A percentile compares a stretch with the other conserved stretches of the same genome.
These are phyloP conservation scores for Vulpes vulpes DNA, from an alignment of 2,113 vertebrate genomes.

Conservation along the genomic window DNA sequence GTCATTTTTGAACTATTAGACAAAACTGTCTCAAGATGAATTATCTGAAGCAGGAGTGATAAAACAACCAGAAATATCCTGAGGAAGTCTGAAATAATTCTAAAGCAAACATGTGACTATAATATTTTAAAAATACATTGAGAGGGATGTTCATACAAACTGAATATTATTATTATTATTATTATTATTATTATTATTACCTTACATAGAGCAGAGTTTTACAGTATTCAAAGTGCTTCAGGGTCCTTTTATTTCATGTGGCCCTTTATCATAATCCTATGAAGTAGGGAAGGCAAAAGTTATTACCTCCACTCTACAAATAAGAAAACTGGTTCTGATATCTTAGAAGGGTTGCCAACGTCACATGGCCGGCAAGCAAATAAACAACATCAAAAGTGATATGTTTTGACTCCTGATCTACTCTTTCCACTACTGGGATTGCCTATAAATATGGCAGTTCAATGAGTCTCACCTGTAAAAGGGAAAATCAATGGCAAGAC, in stretches of 20 bases:
- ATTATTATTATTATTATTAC: not conserved
- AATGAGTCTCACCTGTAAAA: not conserved
- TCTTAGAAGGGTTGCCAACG: not conserved
- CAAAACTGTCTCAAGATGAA: not conserved
- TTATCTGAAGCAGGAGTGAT: not conserved
- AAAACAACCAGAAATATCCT: not conserved
- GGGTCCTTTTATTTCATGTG: not conserved
- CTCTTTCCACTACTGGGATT: not conserved
- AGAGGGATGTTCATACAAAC: not conserved
- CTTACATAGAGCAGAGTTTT: not conserved
- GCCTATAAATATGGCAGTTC: not conserved
- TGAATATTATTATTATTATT: not conserved
- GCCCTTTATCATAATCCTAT: not conserved
- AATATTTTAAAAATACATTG: not conserved
- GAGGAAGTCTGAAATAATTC: not conserved
- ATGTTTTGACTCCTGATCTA: not conserved
- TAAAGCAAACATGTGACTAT: not conserved
- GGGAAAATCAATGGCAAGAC: slow-evolving; percentile 1
- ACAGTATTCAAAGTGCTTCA: not conserved
- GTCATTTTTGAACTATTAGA: not conserved
- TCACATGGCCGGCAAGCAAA: not conserved
- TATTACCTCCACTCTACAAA: not conserved
- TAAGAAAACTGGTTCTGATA: not conserved
- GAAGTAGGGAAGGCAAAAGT: not conserved
- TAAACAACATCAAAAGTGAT: not conserved